These are phyloP conservation scores for Ophion ventricosus DNA, from an alignment of 2,888 invertebrate genomes.

Conservation along the genomic window DNA sequence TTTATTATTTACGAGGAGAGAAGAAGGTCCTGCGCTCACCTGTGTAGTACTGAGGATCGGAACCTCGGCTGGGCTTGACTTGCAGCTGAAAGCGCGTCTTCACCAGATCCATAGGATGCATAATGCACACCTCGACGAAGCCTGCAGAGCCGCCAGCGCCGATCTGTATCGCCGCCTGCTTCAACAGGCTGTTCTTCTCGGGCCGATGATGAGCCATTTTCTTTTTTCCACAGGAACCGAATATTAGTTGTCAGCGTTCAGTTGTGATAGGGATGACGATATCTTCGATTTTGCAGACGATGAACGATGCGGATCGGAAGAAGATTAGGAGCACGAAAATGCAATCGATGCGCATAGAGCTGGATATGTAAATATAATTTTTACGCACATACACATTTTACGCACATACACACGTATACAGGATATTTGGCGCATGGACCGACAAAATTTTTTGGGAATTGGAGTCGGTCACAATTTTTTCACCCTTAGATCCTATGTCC, in stretches of 20 bases:
- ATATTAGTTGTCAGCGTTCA: no score
- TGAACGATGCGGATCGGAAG: neutral
- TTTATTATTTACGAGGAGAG: neutral
- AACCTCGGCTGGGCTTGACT: constrained; percentile 80
- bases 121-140: constrained; percentile 96
- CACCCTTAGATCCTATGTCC: no score
- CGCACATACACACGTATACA: no score
- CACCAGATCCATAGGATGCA: constrained; percentile 97
- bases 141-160: constrained; percentile 95
- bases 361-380: no score
- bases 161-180: constrained; percentile 92
- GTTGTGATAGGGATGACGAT: no score
- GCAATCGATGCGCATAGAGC: no score
- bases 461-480: no score
- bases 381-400: no score
- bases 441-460: no score
- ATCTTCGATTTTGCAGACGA: neutral
- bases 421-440: no score
- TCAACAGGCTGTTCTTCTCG: constrained; percentile 80
- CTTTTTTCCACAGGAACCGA: neutral
- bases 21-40: constrained; percentile 68
- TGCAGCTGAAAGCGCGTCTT: constrained; percentile 95
- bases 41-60: constrained; percentile 81
- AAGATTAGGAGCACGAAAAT: no score
- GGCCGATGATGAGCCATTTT: constrained; percentile 62